Base-by-base conservation (phyloP, 1,140 invertebrate genomes). In the Rhyzopertha dominica region DNA sequence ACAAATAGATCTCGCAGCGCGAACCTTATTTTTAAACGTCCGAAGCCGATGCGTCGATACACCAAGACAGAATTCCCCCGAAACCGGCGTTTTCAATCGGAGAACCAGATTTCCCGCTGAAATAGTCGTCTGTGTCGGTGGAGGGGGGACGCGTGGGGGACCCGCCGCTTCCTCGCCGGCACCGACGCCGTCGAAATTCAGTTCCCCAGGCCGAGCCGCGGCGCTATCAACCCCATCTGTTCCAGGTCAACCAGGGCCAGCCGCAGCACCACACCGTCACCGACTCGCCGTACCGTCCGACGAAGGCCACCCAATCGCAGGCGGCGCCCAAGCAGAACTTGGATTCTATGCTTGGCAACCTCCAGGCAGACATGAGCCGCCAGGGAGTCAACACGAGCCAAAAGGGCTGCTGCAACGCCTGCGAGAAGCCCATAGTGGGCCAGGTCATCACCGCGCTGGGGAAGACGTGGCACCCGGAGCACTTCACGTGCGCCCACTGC, bases 391-490 rank as follows among this genome's bases (percentile, higher is more conserved):
- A 87, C 67, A 95, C 93, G 14, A 93, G 93, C 47, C 91, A 97
- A 63, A 98, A 98, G 74, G 96, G 95, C 56, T 94, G 92, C 73
- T 98, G 95, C 82, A 92, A 81, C 63, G 92, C 91, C 40, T 99
- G 95, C 77, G 89, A 94, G 67, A 97, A 99, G 64, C 91, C 94
- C 12, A 97, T 99, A 69, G 91, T 98, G 24, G 95, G 95, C 53
- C 74, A 86, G 78, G 87, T 92, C 37, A 89, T 96, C 54, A 97
- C 94, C 22, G 96, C 96, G 1, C 64, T 99, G 54, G 96, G 95
- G 18, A 91, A 94, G 70, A 96, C 95, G n/a, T 99, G 95, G 95
- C 96, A 99, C 71, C 94, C 95, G 8, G 95, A 99, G 72, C 96
- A 99, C 68, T 99, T 99, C 71, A 90, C 84, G 3, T 99, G 97